Conservation (phyloP, 1,140 invertebrate genomes). For the Hypsibius dujardini region DNA sequence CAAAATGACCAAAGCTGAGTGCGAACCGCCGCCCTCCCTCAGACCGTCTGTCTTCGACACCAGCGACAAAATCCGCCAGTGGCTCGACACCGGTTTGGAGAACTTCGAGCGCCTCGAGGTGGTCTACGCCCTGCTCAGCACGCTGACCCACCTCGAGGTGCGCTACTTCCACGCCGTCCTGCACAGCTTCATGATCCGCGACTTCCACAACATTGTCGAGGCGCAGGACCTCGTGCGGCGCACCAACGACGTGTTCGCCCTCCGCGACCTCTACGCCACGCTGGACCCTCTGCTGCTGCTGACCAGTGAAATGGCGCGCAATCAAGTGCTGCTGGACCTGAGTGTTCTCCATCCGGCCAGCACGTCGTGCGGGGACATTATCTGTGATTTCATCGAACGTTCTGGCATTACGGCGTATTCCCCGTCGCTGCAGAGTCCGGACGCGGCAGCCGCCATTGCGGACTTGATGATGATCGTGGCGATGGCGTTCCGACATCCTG, state of each 20-base stretch:
- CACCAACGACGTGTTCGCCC: neutral
- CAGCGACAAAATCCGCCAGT: conserved; percentile 4
- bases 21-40: no score
- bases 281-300: neutral
- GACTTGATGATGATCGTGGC: neutral
- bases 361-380: conserved; percentile 1
- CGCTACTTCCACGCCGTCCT: conserved; percentile 9
- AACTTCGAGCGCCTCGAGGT: conserved; percentile 4
- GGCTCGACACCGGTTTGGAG: neutral
- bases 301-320: neutral
- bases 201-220: neutral
- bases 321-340: neutral
- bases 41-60: neutral
- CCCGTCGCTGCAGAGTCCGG: neutral
- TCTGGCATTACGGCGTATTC: neutral
- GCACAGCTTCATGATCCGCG: neutral
- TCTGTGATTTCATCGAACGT: neutral
- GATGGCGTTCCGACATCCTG: neutral
- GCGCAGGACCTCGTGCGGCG: neutral
- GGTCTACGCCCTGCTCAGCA: neutral
- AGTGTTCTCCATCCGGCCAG: neutral
- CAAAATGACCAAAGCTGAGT: no score
- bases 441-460: neutral
- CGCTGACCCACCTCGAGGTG: neutral
- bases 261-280: neutral